Base-by-base conservation (phyloP, 2,797 vertebrate genomes). In the Ceryle rudis region DNA sequence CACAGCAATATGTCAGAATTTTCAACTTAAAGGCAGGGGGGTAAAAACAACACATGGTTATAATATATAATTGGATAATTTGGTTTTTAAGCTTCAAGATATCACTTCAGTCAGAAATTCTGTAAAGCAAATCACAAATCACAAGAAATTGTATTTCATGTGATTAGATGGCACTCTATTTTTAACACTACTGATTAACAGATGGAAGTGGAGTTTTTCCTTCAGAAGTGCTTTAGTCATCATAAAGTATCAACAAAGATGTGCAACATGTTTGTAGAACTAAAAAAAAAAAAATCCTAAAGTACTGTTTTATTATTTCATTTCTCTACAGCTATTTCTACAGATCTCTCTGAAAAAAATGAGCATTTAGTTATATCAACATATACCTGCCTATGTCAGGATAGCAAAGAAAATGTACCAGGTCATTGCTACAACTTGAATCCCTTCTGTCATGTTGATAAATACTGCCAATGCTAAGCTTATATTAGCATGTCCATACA, bases 171-270 rank as follows among this genome's bases (percentile, higher is more conserved):
- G 22, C 51, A 67, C 69, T 78, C 79, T 86, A 93, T 86, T 95
- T 95, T 91, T 94, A 94, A 77, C 66, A 28, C 28, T 77, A 60
- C 35, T 73, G 73, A 95, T 95, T 94, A 95, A 86, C 82, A 79
- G 77, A 95, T 80, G 81, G 90, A 90, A 96, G 77, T 37, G 60
- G 17, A 86, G 49, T 28, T 91, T 93, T 86, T 70, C 62, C 44
- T 89, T 80, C 64, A 67, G 46, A 96, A 95, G 41, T 71, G 80
- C 55, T 84, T 84, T 57, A 93, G 60, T 92, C 83, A 85, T 85
- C 90, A 86, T 44, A 73, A 86, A 89, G n/a, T 70, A 89, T n/a
- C 65, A 93, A 86, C 51, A 89, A 64, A 80, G 47, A 80, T 39
- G 31, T 64, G 81, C 94, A 93, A 89, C 29, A 73, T 62, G 81